A percentile compares a stretch with the other conserved stretches of the same genome.
Evolutionary conservation across 2,113 vertebrate genomes (phyloP).

Genomic region (Grus americana): DNA sequence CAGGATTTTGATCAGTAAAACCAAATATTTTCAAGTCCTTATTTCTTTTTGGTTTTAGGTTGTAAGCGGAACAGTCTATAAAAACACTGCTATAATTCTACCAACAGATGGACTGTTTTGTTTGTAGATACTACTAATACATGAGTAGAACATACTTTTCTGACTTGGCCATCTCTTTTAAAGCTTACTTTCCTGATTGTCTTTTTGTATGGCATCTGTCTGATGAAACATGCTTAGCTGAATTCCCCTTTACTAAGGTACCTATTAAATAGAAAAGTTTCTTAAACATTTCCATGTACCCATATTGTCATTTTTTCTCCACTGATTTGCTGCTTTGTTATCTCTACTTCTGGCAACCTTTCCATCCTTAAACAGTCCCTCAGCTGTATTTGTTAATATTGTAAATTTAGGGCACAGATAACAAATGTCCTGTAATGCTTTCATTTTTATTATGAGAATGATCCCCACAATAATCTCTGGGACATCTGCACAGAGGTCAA

Average conservation of each 20-base stretch:
- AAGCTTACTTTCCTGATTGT: neutral
- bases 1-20: constrained; percentile 8
- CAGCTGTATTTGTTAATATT: neutral
- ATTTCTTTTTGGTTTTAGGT: neutral
- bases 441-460: neutral
- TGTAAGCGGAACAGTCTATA: neutral
- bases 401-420: neutral
- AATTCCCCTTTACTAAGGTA: neutral
- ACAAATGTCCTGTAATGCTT: neutral
- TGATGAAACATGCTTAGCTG: neutral
- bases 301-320: neutral
- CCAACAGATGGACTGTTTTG: neutral
- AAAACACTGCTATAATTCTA: neutral
- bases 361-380: neutral
- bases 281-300: neutral
- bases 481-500: neutral
- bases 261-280: neutral
- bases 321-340: neutral
- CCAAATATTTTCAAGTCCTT: neutral
- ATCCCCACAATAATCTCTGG: neutral
- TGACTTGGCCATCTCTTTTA: neutral
- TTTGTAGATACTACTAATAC: neutral
- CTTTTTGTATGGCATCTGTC: neutral
- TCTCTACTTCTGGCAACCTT: neutral
- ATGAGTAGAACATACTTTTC: neutral